Percentiles rank a stretch among this genome's conserved stretches.
phyloP scores from a whole-genome alignment of 1,140 invertebrate species.

The Tachypleus tridentatus region DNA sequence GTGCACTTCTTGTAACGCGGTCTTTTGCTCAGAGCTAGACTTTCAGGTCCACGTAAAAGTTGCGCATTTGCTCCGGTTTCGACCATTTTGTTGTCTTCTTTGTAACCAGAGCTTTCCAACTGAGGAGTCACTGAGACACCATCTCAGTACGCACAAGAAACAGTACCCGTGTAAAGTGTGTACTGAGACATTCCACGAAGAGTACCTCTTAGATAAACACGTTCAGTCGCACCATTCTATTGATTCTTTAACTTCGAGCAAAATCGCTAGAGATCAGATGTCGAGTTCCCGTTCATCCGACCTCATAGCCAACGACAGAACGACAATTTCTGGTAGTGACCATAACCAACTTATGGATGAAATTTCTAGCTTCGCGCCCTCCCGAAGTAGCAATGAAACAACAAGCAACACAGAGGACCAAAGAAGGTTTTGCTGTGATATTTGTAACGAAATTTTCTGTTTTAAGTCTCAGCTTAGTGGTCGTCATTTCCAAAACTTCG shows the following conservation, averaged over 20 bases:
- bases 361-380: no score
- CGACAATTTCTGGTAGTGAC: no score
- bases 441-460: slow-evolving; percentile 48
- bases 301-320: no score
- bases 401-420: slow-evolving; percentile 2
- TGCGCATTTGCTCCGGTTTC: slow-evolving; percentile 32
- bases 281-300: neutral
- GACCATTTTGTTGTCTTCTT: slow-evolving; percentile 51
- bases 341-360: no score
- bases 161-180: slow-evolving; percentile 66
- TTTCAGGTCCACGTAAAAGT: slow-evolving; percentile 45
- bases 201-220: slow-evolving; percentile 71
- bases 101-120: slow-evolving; percentile 57
- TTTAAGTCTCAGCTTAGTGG: slow-evolving; percentile 46
- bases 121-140: slow-evolving; percentile 60
- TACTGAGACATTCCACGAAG: slow-evolving; percentile 69
- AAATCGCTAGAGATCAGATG: slow-evolving; percentile 12
- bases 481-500: slow-evolving; percentile 38
- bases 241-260: slow-evolving; percentile 4
- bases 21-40: slow-evolving; percentile 61
- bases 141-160: slow-evolving; percentile 56
- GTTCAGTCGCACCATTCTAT: slow-evolving; percentile 57
- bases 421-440: slow-evolving; percentile 41
- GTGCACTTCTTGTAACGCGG: slow-evolving; percentile 58
- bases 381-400: no score